Evolutionary conservation across 2,888 invertebrate species (phyloP), one percentile per base, ranked within the genome.

Genomic region (Pollenia angustigena): DNA sequence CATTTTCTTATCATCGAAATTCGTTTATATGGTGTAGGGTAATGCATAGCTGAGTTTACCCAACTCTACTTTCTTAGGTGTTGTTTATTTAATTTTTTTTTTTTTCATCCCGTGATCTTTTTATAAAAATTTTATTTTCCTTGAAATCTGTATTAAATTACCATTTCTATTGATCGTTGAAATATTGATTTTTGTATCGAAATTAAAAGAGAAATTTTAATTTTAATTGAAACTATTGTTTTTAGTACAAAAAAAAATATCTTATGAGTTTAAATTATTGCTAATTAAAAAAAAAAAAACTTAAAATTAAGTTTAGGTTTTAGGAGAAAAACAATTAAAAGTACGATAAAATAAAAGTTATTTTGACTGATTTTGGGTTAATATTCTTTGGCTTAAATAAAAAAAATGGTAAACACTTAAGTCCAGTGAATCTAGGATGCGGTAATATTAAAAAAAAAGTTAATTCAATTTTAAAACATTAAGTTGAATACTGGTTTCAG

Each of bases 191-290:
- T 62, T 64, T 81, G 23, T 44, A 54, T 40, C 6, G 18, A 78
- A 72, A 79, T 74, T 62, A 62, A 81, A 75, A 82, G 82, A 46
- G 81, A 84, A 87, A 74, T 81, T 32, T 85, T 82, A 16, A 32
- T 72, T 78, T 56, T 3, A 58, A 56, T 48, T 48, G 54, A 74
- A 72, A 79, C 69, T n/a, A n/a, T n/a, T n/a, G n/a, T n/a, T 18
- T 66, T 72, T 68, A 64, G 42, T 54, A 46, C 18, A 66, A 84
- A 66, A 78, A 46, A 11, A 44, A n/a, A n/a, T n/a, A n/a, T n/a
- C n/a, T n/a, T n/a, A n/a, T n/a, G n/a, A n/a, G n/a, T 62, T 58
- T 9, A 66, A 66, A 66, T 66, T 66, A 46, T 66, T 44, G 12
- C 46, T 40, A 8, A 46, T 68, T 14, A 14, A 48, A 9, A 56